Conservation (phyloP, 1,140 invertebrate species). For the Atta texana region DNA sequence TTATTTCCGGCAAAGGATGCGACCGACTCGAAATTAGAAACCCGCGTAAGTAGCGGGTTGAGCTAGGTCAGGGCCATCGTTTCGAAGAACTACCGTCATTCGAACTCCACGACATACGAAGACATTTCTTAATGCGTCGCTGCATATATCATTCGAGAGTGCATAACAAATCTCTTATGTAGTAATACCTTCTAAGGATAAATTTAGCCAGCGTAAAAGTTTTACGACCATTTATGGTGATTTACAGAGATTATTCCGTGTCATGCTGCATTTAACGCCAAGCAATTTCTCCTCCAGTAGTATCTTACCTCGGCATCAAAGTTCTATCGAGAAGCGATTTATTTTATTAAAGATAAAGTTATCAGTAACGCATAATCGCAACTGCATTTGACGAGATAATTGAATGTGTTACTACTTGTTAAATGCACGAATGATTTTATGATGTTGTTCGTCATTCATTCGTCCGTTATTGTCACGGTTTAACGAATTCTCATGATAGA, state of each 20-base stretch:
- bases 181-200: background rate
- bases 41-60: slow-evolving; percentile 45
- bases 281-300: slow-evolving; percentile 16
- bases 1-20: slow-evolving; percentile 71
- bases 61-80: slow-evolving; percentile 70
- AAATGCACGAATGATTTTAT: background rate
- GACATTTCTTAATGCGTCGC: background rate
- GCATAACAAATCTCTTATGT: background rate
- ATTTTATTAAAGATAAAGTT: slow-evolving; percentile 30
- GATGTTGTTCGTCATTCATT: background rate
- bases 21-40: slow-evolving; percentile 67
- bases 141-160: background rate
- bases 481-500: slow-evolving; percentile 64
- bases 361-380: slow-evolving; percentile 28
- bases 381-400: slow-evolving; percentile 24
- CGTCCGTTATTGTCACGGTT: slow-evolving; percentile 62
- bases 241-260: slow-evolving; percentile 31
- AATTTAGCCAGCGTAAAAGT: slow-evolving; percentile 15
- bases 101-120: background rate
- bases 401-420: slow-evolving; percentile 13
- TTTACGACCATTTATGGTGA: slow-evolving; percentile 18
- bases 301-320: background rate
- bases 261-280: slow-evolving; percentile 17
- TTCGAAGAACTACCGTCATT: background rate
- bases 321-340: background rate